Conservation (phyloP, 2,113 vertebrate genomes). For the Heterotilapia buettikoferi region DNA sequence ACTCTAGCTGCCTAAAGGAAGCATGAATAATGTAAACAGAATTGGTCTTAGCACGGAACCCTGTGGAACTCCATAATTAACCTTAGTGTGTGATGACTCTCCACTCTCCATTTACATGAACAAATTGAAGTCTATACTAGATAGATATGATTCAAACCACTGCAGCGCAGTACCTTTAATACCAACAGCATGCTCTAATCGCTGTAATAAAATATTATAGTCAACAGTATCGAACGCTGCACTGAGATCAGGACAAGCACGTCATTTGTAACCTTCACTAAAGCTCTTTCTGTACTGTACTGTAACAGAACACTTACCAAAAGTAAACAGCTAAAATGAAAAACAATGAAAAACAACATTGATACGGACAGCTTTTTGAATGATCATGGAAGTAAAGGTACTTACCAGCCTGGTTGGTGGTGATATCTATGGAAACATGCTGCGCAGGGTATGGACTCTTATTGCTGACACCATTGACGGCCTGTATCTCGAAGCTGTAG, state of each 20-base stretch:
- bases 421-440: slow-evolving; percentile 94
- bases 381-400: neutral
- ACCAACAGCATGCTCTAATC: neutral
- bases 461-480: slow-evolving; percentile 91
- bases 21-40: neutral
- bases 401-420: slow-evolving; percentile 97
- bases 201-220: neutral
- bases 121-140: neutral
- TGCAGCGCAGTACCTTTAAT: neutral
- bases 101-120: neutral
- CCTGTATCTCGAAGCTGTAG: slow-evolving; percentile 96
- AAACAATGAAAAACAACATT: neutral
- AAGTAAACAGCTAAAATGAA: neutral
- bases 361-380: neutral
- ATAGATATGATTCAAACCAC: neutral
- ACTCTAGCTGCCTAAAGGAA: neutral
- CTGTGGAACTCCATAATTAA: neutral
- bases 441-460: slow-evolving; percentile 94
- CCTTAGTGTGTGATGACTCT: neutral
- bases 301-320: neutral
- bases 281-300: neutral
- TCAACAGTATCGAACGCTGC: neutral
- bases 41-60: neutral
- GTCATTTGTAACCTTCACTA: neutral
- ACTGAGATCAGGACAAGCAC: neutral